Base-by-base conservation (phyloP, 2,113 vertebrate species). In the Tetrao urogallus region DNA sequence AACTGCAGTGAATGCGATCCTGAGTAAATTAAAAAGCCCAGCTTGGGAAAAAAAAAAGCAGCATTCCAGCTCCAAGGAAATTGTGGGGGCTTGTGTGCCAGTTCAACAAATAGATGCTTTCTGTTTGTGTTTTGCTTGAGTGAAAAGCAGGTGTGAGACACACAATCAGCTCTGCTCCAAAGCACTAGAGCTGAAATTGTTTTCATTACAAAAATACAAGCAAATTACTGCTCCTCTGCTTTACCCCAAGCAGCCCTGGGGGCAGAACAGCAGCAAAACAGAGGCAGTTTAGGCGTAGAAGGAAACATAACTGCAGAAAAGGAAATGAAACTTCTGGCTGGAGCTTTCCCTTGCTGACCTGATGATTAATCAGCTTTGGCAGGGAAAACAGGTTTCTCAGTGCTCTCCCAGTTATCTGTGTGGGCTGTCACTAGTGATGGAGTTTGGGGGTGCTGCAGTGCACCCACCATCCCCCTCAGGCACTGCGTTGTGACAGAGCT, bases 211-310 rank as follows among this genome's bases (percentile, higher is more conserved):
- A 50, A 11, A 52, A 45, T 17, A 52, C 43, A 56, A 71, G 21
- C 61, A 32, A 77, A 60, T 86, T 80, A 45, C 6, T 66, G 30
- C 75, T 57, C 48, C 40, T 76, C 50, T 87, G 43, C 21, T 54
- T 0, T 0, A 40, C 40, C 75, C 48, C 63, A 58, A 15, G 67
- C 27, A 50, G 43, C 71, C 52, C 42, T 1, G 67, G 45, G 36
- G n/a, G n/a, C 22, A 3, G 0, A 13, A 48, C 0, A 0, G n/a
- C 82, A 63, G 45, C 36, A 71, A 42, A 67, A 43, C 14, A 73
- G 28, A 36, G 78, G 24, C 19, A 2, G 57, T 87, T 54, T 40
- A 2, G 88, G 13, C 30, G 58, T 43, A 54, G 72, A 94, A 91
- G 57, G 40, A 60, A 91, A 94, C 91, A 52, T 88, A 56, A 75